phyloP scores from a whole-genome alignment of 2,888 invertebrate genomes.

The Heliconius ethilla region DNA sequence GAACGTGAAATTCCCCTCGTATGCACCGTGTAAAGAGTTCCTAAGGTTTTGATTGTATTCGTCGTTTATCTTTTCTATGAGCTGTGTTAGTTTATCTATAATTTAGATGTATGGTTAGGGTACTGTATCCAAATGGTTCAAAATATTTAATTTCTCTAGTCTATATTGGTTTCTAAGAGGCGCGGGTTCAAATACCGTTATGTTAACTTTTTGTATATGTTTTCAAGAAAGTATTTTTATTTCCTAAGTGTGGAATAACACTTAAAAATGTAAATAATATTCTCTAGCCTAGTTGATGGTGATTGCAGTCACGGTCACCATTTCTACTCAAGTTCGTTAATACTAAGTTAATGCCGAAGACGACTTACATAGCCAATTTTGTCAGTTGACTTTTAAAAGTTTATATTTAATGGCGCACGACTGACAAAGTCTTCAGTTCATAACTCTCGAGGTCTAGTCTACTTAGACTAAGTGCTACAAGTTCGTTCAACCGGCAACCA shows the following conservation, averaged over 20 bases:
- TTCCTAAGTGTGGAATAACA: no score
- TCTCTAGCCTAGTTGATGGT: no score
- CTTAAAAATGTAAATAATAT: no score
- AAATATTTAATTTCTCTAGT: no score
- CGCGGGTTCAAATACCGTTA: no score
- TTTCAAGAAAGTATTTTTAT: no score
- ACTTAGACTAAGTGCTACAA: background rate
- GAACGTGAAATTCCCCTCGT: slow-evolving; percentile 51
- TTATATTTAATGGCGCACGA: background rate
- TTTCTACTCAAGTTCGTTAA: background rate
- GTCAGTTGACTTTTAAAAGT: background rate
- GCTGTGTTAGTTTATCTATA: slow-evolving; percentile 60
- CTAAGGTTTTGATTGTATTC: slow-evolving; percentile 46
- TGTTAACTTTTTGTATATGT: no score
- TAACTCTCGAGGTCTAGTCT: background rate
- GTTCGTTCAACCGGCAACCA: no score
- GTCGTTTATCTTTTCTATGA: slow-evolving; percentile 56
- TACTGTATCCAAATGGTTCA: no score
- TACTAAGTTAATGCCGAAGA: background rate
- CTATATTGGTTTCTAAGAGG: no score
- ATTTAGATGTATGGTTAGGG: slow-evolving; percentile 16
- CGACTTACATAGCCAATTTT: background rate
- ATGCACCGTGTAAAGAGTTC: slow-evolving; percentile 46
- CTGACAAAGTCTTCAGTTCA: background rate
- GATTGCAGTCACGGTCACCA: background rate